Conservation (phyloP, 2,888 invertebrate species). For the Lycaena phlaeas region DNA sequence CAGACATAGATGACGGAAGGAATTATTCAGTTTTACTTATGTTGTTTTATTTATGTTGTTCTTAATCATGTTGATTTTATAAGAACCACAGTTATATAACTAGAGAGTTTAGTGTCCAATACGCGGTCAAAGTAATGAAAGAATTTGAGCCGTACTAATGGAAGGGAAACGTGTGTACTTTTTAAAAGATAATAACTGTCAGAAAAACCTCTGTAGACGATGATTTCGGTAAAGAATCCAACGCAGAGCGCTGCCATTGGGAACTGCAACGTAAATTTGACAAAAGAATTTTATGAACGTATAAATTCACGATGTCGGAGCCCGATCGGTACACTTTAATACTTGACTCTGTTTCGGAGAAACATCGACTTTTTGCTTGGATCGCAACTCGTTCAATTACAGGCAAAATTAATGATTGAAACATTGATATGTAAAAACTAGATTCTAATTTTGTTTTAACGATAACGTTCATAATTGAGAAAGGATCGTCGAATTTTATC, state of each 20-base stretch:
- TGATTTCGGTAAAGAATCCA: slow-evolving; percentile 63
- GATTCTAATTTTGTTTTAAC: not conserved
- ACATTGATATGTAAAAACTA: slow-evolving; percentile 17
- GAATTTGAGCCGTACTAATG: slow-evolving; percentile 28
- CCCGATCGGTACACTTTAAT: slow-evolving; percentile 51
- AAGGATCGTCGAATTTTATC: too few species aligned
- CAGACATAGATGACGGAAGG: too few species aligned
- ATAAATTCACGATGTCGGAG: slow-evolving; percentile 54
- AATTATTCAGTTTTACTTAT: too few species aligned
- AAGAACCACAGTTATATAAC: too few species aligned
- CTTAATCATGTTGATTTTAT: too few species aligned
- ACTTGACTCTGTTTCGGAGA: slow-evolving; percentile 47
- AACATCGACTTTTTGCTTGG: slow-evolving; percentile 53
- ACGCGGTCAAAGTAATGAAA: slow-evolving; percentile 7
- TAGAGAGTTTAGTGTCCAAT: too few species aligned
- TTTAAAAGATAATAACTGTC: slow-evolving; percentile 46
- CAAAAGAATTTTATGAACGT: slow-evolving; percentile 70
- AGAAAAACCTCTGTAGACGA: slow-evolving; percentile 48
- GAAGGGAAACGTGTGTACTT: slow-evolving; percentile 23
- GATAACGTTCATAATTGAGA: too few species aligned
- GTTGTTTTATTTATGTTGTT: too few species aligned
- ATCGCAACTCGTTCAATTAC: slow-evolving; percentile 64
- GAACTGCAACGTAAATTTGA: slow-evolving; percentile 64
- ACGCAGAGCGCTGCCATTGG: slow-evolving; percentile 34
- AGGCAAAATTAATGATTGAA: slow-evolving; percentile 67